Conservation (phyloP, 2,888 invertebrate species). For the Margaritifera margaritifera region DNA sequence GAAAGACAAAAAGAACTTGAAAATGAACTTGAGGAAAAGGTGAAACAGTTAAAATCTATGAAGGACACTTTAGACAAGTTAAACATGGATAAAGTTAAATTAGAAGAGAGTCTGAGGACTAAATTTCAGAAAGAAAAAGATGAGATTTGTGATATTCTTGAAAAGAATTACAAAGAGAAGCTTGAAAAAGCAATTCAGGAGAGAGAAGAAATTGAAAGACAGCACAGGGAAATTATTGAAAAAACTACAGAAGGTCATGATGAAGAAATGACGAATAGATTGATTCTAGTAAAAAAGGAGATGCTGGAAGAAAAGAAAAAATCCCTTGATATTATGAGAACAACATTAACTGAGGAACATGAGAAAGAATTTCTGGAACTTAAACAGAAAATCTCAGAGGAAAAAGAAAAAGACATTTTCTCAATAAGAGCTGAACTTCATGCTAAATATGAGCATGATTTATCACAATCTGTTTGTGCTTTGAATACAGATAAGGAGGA, state of each 20-base stretch:
- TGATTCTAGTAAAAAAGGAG: conserved; percentile 27
- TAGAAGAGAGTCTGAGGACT: conserved; percentile 37
- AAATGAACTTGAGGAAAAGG: conserved; percentile 46
- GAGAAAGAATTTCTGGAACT: conserved; percentile 33
- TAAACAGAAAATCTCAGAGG: conserved; percentile 28
- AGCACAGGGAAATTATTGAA: conserved; percentile 23
- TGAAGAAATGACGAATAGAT: conserved; percentile 22
- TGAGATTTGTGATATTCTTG: conserved; percentile 37
- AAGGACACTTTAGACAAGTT: conserved; percentile 30
- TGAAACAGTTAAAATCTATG: conserved; percentile 68
- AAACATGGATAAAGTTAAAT: conserved; percentile 31
- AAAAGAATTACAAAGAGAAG: conserved; percentile 49
- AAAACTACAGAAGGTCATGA: conserved; percentile 23
- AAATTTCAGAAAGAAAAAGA: conserved; percentile 49
- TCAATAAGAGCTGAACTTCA: conserved; percentile 27
- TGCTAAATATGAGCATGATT: conserved; percentile 22
- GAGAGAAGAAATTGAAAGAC: conserved; percentile 45
- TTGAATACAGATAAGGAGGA: conserved; percentile 58
- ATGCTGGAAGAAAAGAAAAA: conserved; percentile 30
- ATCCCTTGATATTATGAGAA: conserved; percentile 27
- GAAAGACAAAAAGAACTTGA: conserved; percentile 56
- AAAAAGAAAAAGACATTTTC: conserved; percentile 29
- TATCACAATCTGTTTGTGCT: conserved; percentile 22
- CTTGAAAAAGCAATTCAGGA: conserved; percentile 80
- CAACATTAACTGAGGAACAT: conserved; percentile 25